Conservation (phyloP, 2,888 invertebrate genomes). For the Stegophylla sp. region DNA sequence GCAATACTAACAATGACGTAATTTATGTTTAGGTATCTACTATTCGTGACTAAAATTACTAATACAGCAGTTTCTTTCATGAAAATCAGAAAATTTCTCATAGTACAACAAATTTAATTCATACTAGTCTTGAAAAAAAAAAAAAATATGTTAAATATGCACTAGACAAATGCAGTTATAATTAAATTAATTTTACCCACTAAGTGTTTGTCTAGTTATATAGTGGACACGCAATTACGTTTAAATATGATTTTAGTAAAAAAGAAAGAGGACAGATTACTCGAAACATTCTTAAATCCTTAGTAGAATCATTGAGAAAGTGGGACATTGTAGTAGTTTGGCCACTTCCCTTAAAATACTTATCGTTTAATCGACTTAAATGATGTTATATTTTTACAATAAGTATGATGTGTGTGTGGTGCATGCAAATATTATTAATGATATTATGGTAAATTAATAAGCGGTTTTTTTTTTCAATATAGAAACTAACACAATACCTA, state of each 20-base stretch:
- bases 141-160: too few species aligned
- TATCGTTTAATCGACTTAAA: conserved; percentile 3
- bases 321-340: conserved; percentile 52
- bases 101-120: too few species aligned
- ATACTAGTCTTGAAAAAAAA: too few species aligned
- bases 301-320: conserved; percentile 50
- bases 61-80: too few species aligned
- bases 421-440: neutral
- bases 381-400: neutral
- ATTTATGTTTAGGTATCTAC: too few species aligned
- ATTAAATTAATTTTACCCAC: neutral
- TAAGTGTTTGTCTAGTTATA: conserved; percentile 1
- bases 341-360: conserved; percentile 55
- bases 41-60: too few species aligned
- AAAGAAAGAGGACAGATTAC: conserved; percentile 55
- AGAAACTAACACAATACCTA: too few species aligned
- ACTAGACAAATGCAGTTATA: neutral
- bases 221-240: conserved; percentile 4
- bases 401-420: neutral
- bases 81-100: too few species aligned
- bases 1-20: too few species aligned
- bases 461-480: too few species aligned
- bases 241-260: conserved; percentile 42
- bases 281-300: conserved; percentile 38
- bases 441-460: too few species aligned